Evolutionary conservation across 2,888 invertebrate genomes (phyloP).

Genomic region (Coelopa pilipes): DNA sequence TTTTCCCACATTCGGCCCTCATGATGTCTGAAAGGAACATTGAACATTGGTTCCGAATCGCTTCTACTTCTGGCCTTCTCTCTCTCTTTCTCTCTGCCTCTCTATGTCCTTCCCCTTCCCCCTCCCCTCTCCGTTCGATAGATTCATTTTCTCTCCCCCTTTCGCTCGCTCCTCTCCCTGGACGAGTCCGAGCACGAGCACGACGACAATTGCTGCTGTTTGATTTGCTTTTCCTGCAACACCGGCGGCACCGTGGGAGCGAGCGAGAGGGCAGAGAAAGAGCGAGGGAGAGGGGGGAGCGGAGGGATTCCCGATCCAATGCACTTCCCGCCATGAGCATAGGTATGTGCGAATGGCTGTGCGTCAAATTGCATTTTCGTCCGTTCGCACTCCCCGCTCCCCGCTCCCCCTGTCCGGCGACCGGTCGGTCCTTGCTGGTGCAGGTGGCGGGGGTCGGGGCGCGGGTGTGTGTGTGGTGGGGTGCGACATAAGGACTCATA

Average conservation of each 20-base stretch:
- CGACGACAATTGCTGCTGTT: slow-evolving; percentile 23
- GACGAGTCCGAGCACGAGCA: background rate
- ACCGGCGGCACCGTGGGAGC: background rate
- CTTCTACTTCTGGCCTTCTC: too few relatives aligned
- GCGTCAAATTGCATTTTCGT: slow-evolving; percentile 29
- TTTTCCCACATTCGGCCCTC: background rate
- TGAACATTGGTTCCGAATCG: too few relatives aligned
- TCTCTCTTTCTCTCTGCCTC: too few relatives aligned
- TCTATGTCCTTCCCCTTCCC: too few relatives aligned
- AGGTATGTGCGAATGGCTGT: background rate
- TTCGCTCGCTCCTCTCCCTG: slow-evolving; percentile 1
- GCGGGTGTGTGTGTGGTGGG: background rate
- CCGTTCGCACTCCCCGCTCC: too few relatives aligned
- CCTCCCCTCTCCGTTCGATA: background rate
- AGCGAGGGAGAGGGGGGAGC: too few relatives aligned
- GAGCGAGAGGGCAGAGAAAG: background rate
- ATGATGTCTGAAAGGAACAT: too few relatives aligned
- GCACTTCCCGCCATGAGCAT: background rate
- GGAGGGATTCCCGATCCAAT: background rate
- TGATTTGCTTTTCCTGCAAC: slow-evolving; percentile 24
- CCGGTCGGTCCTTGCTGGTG: too few relatives aligned
- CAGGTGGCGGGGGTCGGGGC: too few relatives aligned
- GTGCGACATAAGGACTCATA: slow-evolving; percentile 12
- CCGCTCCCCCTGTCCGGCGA: too few relatives aligned
- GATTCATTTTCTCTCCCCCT: background rate